Percentiles rank a stretch among this genome's conserved stretches.
phyloP scores from a whole-genome alignment of 2,113 vertebrate species.

The Rafetus swinhoei region DNA sequence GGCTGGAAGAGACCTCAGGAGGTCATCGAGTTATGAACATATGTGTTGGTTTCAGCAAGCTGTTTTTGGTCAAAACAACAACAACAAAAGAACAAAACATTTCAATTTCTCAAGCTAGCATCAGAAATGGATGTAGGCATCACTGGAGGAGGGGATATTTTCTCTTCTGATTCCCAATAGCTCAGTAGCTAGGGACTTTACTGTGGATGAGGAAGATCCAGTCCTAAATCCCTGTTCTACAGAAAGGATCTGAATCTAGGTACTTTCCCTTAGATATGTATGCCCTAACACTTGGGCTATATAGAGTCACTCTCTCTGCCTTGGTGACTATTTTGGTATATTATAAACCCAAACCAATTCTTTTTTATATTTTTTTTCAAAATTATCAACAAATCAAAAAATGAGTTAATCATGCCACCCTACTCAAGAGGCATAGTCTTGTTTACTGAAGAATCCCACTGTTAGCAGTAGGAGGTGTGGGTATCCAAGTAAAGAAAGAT shows the following conservation, averaged over 20 bases:
- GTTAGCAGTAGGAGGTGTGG: not conserved
- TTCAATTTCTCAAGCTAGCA: not conserved
- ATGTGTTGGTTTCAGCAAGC: not conserved
- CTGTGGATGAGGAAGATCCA: not conserved
- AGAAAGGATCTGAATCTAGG: not conserved
- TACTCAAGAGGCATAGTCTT: not conserved
- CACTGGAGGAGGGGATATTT: not conserved
- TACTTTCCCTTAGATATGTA: not conserved
- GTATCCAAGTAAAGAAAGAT: not conserved
- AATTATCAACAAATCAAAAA: not conserved
- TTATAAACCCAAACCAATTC: not conserved
- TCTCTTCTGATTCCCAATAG: not conserved
- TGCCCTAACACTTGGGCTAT: not conserved
- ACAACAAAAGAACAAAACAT: not conserved
- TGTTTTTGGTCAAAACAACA: not conserved
- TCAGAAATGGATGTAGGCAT: not conserved
- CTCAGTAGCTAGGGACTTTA: not conserved
- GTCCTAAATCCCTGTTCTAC: not conserved
- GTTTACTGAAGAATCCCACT: not conserved
- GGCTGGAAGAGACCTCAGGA: no score
- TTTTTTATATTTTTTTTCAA: not conserved
- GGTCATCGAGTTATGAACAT: not conserved
- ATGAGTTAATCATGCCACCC: not conserved
- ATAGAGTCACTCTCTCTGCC: not conserved
- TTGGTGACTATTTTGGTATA: not conserved